phyloP scores from a whole-genome alignment of 2,113 vertebrate species.

The Rhodinocichla rosea region DNA sequence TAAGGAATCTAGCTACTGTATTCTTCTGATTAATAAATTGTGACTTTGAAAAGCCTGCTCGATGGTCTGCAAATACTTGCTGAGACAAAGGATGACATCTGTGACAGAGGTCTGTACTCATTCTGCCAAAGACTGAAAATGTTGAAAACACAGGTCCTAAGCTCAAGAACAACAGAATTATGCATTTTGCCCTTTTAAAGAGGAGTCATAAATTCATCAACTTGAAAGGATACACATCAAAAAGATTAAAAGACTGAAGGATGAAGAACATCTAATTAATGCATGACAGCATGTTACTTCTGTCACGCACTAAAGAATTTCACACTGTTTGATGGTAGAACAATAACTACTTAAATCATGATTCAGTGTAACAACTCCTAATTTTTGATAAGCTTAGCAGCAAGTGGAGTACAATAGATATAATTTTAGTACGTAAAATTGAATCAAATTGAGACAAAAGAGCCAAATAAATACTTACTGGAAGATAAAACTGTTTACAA shows the following conservation, averaged over 20 bases:
- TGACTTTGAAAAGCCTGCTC: constrained; percentile 2
- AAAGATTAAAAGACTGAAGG: not conserved
- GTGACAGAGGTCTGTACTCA: not conserved
- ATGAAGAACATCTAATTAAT: not conserved
- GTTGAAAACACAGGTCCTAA: not conserved
- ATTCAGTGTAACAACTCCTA: not conserved
- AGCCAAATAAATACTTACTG: not conserved
- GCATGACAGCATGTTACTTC: not conserved
- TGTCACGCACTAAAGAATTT: not conserved
- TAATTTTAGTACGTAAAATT: not conserved
- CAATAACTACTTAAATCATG: not conserved
- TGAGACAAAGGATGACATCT: constrained; percentile 6
- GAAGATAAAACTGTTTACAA: not conserved
- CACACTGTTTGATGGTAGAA: not conserved
- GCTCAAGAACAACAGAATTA: not conserved
- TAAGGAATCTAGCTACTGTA: constrained; percentile 5
- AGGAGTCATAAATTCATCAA: not conserved
- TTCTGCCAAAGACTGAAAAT: not conserved
- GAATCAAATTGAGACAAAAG: not conserved
- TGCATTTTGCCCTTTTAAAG: not conserved
- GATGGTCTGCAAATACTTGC: not conserved
- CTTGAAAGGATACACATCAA: not conserved
- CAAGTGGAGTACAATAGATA: not conserved
- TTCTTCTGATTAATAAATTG: constrained; percentile 25
- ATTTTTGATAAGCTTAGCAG: not conserved